Evolutionary conservation across 2,888 invertebrate species (phyloP).

Genomic region (Papilio elwesi): DNA sequence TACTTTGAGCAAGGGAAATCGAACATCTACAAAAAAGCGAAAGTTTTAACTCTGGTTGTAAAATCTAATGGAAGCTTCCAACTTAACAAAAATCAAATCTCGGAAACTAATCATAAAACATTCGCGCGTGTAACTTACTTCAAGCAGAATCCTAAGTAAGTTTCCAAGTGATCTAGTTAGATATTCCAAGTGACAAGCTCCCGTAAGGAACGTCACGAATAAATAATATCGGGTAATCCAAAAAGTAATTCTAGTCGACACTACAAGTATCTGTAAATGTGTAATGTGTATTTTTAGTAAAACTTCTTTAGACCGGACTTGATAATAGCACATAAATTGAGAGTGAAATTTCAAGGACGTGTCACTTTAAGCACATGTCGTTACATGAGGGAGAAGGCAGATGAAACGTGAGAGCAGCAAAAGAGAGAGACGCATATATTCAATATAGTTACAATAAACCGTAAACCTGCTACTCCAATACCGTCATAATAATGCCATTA

Average conservation of each 20-base stretch:
- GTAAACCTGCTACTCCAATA: too few species aligned
- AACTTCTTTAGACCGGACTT: not conserved
- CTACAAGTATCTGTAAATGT: not conserved
- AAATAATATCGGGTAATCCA: not conserved
- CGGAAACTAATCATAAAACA: conserved; percentile 6
- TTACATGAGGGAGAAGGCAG: too few species aligned
- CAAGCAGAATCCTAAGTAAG: conserved; percentile 15
- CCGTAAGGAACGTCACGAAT: not conserved
- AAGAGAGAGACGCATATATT: too few species aligned
- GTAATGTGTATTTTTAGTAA: not conserved
- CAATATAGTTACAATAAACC: too few species aligned
- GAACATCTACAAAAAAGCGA: not conserved
- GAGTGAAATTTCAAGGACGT: too few species aligned
- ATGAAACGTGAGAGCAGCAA: too few species aligned
- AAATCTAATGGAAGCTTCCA: not conserved
- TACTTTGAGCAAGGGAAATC: not conserved
- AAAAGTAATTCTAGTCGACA: not conserved
- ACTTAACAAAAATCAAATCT: conserved; percentile 13
- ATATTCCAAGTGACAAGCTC: conserved; percentile 5
- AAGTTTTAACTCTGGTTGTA: not conserved
- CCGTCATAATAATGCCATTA: too few species aligned
- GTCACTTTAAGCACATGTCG: too few species aligned
- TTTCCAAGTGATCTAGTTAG: conserved; percentile 6
- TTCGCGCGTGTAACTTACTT: conserved; percentile 6
- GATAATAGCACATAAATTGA: not conserved